These are phyloP conservation scores for Byasa hedistus DNA, from an alignment of 2,888 invertebrate genomes.

Conservation along the genomic window DNA sequence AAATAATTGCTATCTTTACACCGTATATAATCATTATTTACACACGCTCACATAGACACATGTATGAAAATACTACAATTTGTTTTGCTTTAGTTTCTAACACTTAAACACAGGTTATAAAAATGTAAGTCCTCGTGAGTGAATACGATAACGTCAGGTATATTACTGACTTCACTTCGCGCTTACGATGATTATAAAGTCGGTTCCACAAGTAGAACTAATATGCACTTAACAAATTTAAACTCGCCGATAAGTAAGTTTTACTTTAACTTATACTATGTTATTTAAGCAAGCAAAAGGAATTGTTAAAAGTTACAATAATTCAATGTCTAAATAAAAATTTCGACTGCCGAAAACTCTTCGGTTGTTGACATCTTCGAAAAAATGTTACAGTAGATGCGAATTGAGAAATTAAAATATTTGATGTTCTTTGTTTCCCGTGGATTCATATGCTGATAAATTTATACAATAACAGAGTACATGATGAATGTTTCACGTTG, in stretches of 20 bases:
- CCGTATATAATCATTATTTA: background rate
- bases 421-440: too few relatives aligned
- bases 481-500: background rate
- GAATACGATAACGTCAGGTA: conserved; percentile 48
- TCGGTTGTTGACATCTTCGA: too few relatives aligned
- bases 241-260: background rate
- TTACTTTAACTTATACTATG: background rate
- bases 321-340: too few relatives aligned
- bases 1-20: background rate
- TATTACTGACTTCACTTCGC: conserved; percentile 36
- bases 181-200: conserved; percentile 27
- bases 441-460: too few relatives aligned
- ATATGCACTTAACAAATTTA: background rate
- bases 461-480: background rate
- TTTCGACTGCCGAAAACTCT: too few relatives aligned
- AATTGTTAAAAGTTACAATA: too few relatives aligned
- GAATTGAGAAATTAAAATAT: too few relatives aligned
- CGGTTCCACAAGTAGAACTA: conserved; percentile 24
- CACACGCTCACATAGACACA: background rate
- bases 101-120: conserved; percentile 11
- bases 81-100: conserved; percentile 7
- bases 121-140: conserved; percentile 31
- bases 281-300: too few relatives aligned
- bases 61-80: background rate
- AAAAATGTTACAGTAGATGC: too few relatives aligned